Evolutionary conservation across 2,888 invertebrate species (phyloP), one percentile per base, ranked within the genome.

Genomic region (Coronaproctus castanopsis): DNA sequence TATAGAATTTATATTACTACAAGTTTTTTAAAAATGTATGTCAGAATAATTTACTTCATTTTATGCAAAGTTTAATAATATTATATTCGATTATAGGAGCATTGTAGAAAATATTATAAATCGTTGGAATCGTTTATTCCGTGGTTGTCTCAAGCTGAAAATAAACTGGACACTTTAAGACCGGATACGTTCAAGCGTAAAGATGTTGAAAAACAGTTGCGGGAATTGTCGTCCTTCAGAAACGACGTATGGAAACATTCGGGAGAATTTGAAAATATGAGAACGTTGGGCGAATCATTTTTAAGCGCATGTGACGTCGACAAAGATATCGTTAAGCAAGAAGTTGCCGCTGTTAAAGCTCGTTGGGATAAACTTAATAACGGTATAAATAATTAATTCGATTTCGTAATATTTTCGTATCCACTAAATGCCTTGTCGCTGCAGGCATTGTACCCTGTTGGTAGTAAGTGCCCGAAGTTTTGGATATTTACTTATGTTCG

Each of bases 241-340:
- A 92, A 91, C 68, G 95, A 95, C 67, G 83, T 93, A 0, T 87
- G 91, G 84, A 89, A 91, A 71, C 87, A 87, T 68, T 87, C 89
- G 18, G 91, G 91, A 10, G 95, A 95, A 72, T 92, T 85, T 67
- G 95, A 95, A 68, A 88, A 87, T 71, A 85, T 87, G 65, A 82
- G 82, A 69, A 82, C 83, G 0, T 74, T 88, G 2, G 93, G 93
- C 1, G 91, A 92, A 67, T 83, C 87, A 0, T 88, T 95, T 76
- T 78, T 93, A 57, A 80, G 82, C 0, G 80, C 87, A 54, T 92
- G 92, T 66, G 93, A 95, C 69, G 81, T 85, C 57, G 93, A 95
- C 69, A 89, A 92, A 69, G 91, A 92, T 55, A 80, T 86, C 1
- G 87, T 96, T 1, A 83, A 87, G 69, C 81, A 80, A 51, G 86